Percentiles rank a stretch among this genome's conserved stretches.
These are phyloP conservation scores for Muscicapa striata DNA, from an alignment of 2,797 vertebrate genomes.

Conservation along the genomic window DNA sequence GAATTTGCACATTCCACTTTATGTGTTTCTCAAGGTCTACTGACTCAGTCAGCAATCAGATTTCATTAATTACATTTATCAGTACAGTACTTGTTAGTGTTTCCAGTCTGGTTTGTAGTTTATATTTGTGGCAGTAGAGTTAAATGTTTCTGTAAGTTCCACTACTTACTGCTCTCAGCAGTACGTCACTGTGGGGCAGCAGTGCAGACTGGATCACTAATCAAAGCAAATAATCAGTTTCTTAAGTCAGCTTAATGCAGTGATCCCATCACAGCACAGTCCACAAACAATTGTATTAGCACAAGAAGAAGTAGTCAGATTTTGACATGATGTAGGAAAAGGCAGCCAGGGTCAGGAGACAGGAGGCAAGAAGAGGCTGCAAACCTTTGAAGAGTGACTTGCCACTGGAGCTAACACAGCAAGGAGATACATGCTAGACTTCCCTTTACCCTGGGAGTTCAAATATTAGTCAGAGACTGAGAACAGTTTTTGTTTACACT, in stretches of 20 bases:
- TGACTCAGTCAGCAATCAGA: neutral
- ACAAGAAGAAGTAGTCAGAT: neutral
- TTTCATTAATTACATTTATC: neutral
- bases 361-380: neutral
- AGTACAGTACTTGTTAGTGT: neutral
- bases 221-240: constrained; percentile 7
- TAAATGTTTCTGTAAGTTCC: neutral
- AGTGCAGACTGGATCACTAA: neutral
- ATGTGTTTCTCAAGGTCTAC: neutral
- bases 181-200: neutral
- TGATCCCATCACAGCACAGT: neutral
- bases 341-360: neutral
- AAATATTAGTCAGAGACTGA: neutral
- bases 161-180: neutral
- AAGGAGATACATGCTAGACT: fast-evolving
- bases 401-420: neutral
- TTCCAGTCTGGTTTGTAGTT: neutral
- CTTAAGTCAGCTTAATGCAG: neutral
- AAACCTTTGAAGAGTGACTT: neutral
- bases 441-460: neutral
- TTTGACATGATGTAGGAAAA: neutral
- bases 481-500: neutral
- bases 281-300: neutral
- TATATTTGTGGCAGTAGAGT: neutral
- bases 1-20: neutral